phyloP scores from a whole-genome alignment of 2,113 vertebrate genomes.

The Bos indicus region DNA sequence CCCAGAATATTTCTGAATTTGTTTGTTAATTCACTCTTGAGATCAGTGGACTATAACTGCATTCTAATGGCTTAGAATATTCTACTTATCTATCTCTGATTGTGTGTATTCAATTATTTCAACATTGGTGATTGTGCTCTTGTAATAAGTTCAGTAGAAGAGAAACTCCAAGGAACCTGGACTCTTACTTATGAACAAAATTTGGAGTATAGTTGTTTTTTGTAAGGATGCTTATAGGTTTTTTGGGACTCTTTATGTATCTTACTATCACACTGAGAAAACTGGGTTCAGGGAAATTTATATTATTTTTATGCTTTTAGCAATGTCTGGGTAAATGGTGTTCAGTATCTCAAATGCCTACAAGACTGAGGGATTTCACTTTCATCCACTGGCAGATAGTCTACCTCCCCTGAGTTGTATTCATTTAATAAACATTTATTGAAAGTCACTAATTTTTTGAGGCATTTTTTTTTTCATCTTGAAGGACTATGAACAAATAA shows the following conservation, averaged over 20 bases:
- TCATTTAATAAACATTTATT: not conserved
- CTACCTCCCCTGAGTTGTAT: not conserved
- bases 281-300: not conserved
- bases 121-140: not conserved
- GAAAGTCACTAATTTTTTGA: not conserved
- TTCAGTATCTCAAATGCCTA: not conserved
- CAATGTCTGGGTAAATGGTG: not conserved
- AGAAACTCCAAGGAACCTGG: not conserved
- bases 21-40: constrained; percentile 48
- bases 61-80: constrained; percentile 39
- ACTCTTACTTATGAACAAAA: not conserved
- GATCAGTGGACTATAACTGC: not conserved
- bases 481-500: not conserved
- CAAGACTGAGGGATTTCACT: not conserved
- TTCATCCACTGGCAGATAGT: not conserved
- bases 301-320: constrained; percentile 6
- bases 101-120: not conserved
- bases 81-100: constrained; percentile 4
- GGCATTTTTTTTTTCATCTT: not conserved
- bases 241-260: not conserved
- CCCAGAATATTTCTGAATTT: constrained; percentile 47
- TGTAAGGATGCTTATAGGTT: not conserved
- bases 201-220: not conserved
- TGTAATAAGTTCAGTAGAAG: not conserved
- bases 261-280: not conserved